Base-by-base conservation (phyloP, 2,797 vertebrate species). In the Aeoliscus strigatus region DNA sequence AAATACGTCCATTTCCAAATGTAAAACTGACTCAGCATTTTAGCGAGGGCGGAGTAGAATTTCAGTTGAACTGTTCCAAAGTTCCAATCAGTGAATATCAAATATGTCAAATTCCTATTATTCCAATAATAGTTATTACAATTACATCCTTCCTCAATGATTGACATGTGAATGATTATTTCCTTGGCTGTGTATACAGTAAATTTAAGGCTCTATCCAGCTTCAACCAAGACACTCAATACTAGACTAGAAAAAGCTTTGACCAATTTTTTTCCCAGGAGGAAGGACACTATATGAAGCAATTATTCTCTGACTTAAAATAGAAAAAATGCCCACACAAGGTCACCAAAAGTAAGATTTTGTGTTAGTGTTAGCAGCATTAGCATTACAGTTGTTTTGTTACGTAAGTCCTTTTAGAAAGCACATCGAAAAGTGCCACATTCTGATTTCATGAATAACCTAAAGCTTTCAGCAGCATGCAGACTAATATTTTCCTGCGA, bases 371-470 rank as follows among this genome's bases (percentile, higher is more conserved):
- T 69, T 65, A 29, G 41, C 65, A 49, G 51, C 53, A 59, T 77
- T 67, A 63, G 44, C 38, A 13, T 33, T 51, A 65, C 39, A 42
- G 58, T 51, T 70, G 43, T 66, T 61, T 53, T 47, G 14, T 79
- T 68, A 64, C 27, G 48, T 60, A 69, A 81, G 46, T 73, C 55
- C 51, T 69, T 77, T 74, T 60, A 60, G 55, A 65, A 69, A 66
- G 59, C 65, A 56, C 33, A 51, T 45, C 54, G 53, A 60, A 71
- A 76, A 73, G 51, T 49, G 60, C 54, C 49, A 55, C 52, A 6
- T 63, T 75, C 58, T 63, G 61, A 74, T 70, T 60, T 70, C 52
- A 79, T 79, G 66, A 80, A 67, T 79, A 77, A 81, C 79, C 40
- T 58, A 73, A 81, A 77, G 69, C 67, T 75, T 75, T 71, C 44